phyloP scores from a whole-genome alignment of 2,888 invertebrate genomes.

The Microchrysa polita region DNA sequence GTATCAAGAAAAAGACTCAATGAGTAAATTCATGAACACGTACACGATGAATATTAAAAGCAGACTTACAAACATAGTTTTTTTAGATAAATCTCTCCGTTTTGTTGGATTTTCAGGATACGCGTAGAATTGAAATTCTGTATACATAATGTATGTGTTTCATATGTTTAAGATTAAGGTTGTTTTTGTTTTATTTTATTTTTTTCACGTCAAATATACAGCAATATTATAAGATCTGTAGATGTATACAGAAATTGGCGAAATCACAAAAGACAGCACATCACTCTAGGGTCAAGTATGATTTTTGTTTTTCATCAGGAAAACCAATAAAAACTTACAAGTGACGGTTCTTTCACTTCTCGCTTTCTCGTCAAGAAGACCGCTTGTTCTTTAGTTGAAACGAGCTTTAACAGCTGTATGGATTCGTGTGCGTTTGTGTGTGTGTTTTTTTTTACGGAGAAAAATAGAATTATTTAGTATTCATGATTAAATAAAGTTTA shows the following conservation, averaged over 20 bases:
- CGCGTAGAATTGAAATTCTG: not conserved
- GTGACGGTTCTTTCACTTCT: conserved; percentile 12
- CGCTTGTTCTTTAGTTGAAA: conserved; percentile 58
- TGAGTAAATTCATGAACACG: no score
- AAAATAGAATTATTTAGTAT: conserved; percentile 3
- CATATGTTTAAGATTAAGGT: no score
- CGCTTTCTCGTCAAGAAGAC: conserved; percentile 40
- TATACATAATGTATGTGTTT: no score
- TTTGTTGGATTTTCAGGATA: conserved; percentile 28
- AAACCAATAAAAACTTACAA: conserved; percentile 31
- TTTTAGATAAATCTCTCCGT: not conserved
- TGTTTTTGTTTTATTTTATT: no score
- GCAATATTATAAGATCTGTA: not conserved
- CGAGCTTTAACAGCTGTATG: conserved; percentile 59
- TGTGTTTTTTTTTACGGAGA: not conserved
- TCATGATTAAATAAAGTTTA: not conserved
- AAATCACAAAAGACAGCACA: conserved; percentile 29
- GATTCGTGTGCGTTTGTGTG: not conserved
- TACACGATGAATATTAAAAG: no score
- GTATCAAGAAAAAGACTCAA: no score
- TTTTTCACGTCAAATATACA: no score
- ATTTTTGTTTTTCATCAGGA: no score
- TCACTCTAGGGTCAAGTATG: no score
- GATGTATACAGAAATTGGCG: not conserved
- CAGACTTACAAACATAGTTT: no score